Percentiles rank a stretch among this genome's conserved stretches.
Conservation (phyloP, 2,888 invertebrate species). For the Cosmia pyralina region DNA sequence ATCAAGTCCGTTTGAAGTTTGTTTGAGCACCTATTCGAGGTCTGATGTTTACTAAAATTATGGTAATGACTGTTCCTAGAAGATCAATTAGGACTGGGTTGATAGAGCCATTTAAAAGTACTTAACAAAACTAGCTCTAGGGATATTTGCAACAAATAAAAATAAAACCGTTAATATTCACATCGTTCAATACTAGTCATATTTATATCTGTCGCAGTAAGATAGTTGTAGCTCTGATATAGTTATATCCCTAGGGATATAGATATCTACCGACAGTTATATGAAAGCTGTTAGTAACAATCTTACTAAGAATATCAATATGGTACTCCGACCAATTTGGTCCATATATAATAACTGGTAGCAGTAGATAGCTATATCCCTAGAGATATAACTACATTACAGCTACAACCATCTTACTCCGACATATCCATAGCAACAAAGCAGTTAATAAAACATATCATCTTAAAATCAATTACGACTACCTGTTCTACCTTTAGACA, state of each 20-base stretch:
- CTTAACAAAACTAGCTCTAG: not conserved
- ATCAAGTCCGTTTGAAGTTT: constrained; percentile 39
- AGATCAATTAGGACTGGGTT: not conserved
- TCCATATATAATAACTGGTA: no score
- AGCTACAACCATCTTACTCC: no score
- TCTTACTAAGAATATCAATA: no score
- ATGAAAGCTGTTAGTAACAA: no score
- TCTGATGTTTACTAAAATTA: constrained; percentile 18
- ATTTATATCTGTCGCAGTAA: not conserved
- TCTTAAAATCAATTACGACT: constrained; percentile 48
- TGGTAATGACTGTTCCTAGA: constrained; percentile 20
- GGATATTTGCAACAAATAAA: not conserved
- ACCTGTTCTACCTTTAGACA: constrained; percentile 51
- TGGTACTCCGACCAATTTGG: no score
- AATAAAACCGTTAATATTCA: not conserved
- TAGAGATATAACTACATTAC: no score
- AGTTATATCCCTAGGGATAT: no score
- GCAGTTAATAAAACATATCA: constrained; percentile 24
- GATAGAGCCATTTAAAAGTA: constrained; percentile 4
- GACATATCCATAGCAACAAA: not conserved
- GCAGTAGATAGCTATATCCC: no score
- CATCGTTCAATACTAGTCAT: not conserved
- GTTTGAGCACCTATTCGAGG: constrained; percentile 26
- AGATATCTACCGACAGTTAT: no score
- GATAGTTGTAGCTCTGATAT: no score